phyloP scores from a whole-genome alignment of 2,797 vertebrate genomes.

The Setipinna tenuifilis region DNA sequence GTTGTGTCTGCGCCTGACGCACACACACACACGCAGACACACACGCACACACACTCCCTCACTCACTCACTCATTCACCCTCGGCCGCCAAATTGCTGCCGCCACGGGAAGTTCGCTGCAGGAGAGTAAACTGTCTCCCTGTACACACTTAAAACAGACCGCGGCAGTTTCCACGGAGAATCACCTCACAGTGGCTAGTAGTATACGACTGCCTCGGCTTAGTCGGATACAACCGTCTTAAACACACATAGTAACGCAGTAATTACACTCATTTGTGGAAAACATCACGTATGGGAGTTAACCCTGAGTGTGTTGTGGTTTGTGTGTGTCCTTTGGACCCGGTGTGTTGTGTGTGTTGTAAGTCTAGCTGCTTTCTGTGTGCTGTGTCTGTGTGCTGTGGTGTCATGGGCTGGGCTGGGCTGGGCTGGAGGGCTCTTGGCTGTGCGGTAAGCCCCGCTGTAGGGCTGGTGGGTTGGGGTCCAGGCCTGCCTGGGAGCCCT shows the following conservation, averaged over 20 bases:
- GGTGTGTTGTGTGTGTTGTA: not conserved
- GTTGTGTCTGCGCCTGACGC: constrained; percentile 46
- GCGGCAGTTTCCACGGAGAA: not conserved
- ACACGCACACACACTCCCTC: constrained; percentile 38
- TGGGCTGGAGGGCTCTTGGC: too few species aligned
- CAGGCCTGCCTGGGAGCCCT: not conserved
- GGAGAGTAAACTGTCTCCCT: not conserved
- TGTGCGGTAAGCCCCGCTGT: too few species aligned
- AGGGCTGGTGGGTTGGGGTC: too few species aligned
- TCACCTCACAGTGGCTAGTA: not conserved
- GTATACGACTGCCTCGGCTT: not conserved
- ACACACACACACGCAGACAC: constrained; percentile 30
- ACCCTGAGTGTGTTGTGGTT: not conserved
- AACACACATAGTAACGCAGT: not conserved
- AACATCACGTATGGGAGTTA: not conserved
- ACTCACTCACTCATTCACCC: too few species aligned
- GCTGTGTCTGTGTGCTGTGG: too few species aligned
- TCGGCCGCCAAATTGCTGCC: not conserved
- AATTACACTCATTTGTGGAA: not conserved
- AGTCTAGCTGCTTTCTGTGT: not conserved
- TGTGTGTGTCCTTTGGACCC: too few species aligned
- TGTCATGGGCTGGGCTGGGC: not conserved
- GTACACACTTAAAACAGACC: not conserved
- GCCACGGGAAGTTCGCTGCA: not conserved
- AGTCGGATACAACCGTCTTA: not conserved